Conservation (phyloP, 2,888 invertebrate genomes). For the Spisula solida region DNA sequence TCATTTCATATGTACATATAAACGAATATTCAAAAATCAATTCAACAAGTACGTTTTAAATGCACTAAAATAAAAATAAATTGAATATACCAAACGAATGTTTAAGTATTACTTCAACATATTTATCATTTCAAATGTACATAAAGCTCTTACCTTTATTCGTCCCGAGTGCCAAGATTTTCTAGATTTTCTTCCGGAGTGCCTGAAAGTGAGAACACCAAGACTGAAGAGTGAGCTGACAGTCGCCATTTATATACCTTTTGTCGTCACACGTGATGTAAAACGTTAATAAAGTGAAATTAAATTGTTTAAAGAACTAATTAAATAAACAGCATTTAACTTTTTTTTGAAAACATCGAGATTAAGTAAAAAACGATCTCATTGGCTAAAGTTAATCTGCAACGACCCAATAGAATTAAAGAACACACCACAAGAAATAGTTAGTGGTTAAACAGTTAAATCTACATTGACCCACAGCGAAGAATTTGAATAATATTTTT, state of each 20-base stretch:
- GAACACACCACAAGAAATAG: neutral
- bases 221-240: neutral
- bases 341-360: neutral
- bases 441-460: neutral
- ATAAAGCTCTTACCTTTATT: too few species aligned
- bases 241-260: neutral
- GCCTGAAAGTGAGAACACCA: neutral
- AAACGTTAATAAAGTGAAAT: neutral
- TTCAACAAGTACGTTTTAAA: too few species aligned
- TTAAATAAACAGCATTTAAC: neutral
- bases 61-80: too few species aligned
- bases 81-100: too few species aligned
- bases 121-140: too few species aligned
- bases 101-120: too few species aligned
- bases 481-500: neutral
- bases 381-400: neutral
- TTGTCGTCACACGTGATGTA: neutral
- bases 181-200: too few species aligned
- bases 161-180: too few species aligned
- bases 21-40: too few species aligned
- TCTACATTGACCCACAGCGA: neutral
- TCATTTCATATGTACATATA: too few species aligned
- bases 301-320: conserved; percentile 1
- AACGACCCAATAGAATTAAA: neutral
- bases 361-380: neutral